These are phyloP conservation scores for Porites rus DNA, from an alignment of 92 coral and sea anemone species.

Conservation along the genomic window DNA sequence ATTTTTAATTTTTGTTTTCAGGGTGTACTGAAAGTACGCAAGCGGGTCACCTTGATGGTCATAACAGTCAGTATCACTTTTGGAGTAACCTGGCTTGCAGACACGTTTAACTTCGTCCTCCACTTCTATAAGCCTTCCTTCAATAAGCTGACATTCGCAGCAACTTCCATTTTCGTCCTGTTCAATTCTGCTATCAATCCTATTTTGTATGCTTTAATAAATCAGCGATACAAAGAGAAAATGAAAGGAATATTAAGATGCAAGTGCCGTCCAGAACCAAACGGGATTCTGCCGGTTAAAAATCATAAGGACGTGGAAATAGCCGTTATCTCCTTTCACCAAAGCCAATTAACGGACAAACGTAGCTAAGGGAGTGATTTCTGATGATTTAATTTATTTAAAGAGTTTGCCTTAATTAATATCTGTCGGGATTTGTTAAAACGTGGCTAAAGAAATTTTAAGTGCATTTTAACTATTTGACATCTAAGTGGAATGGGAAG, in stretches of 20 bases:
- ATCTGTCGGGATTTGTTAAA: no score
- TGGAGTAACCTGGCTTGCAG: neutral
- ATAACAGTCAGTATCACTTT: neutral
- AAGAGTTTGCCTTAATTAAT: no score
- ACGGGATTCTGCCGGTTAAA: neutral
- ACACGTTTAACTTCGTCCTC: neutral
- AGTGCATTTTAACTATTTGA: no score
- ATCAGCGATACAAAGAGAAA: neutral
- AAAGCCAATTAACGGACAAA: neutral
- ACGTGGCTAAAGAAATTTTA: no score
- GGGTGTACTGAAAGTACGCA: neutral
- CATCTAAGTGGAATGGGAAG: no score
- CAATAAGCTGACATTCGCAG: neutral
- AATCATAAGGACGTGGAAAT: neutral
- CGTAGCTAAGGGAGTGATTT: neutral
- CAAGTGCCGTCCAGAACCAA: neutral
- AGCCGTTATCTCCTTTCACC: neutral
- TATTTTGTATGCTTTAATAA: neutral
- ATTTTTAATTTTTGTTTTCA: neutral
- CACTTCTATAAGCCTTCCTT: neutral
- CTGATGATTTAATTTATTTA: no score
- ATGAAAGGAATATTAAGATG: neutral
- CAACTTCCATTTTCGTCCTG: neutral
- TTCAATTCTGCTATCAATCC: conserved; percentile 9
- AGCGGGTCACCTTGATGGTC: conserved; percentile 5